Percentiles rank a stretch among this genome's conserved stretches.
Evolutionary conservation across 2,888 invertebrate genomes (phyloP).

Genomic region (Drosophila meridiana): DNA sequence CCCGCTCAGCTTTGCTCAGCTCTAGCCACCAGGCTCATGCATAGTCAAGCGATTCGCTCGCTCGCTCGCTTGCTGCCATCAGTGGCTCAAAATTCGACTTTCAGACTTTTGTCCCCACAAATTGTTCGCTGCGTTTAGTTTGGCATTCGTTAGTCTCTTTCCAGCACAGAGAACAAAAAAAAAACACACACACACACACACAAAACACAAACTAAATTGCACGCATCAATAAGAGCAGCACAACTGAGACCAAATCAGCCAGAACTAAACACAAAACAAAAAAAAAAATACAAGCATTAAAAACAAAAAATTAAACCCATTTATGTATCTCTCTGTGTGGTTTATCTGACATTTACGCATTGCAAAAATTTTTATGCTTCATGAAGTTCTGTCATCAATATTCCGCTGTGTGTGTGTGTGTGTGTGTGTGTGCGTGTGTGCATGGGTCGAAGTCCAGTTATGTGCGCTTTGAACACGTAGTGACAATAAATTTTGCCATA

Average conservation of each 20-base stretch:
- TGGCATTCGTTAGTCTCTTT: slow-evolving; percentile 49
- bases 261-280: slow-evolving; percentile 9
- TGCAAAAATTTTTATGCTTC: slow-evolving; percentile 66
- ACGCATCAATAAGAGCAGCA: slow-evolving; percentile 23
- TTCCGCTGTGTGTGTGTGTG: slow-evolving; percentile 33
- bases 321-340: slow-evolving; percentile 15
- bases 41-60: slow-evolving; percentile 62
- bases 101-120: slow-evolving; percentile 19
- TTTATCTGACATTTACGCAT: slow-evolving; percentile 71
- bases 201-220: slow-evolving; percentile 37
- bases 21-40: slow-evolving; percentile 51
- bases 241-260: slow-evolving; percentile 27
- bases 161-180: slow-evolving; percentile 18
- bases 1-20: slow-evolving; percentile 4
- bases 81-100: slow-evolving; percentile 15
- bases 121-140: slow-evolving; percentile 58
- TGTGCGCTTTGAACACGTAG: slow-evolving; percentile 63
- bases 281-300: background rate
- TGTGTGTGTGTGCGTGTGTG: slow-evolving; percentile 13
- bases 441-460: slow-evolving; percentile 35
- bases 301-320: background rate
- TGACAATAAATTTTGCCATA: slow-evolving; percentile 67
- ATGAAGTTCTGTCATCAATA: slow-evolving; percentile 74
- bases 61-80: slow-evolving; percentile 21
- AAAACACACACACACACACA: background rate